Conservation (phyloP, 1,140 invertebrate species). For the Zaprionus lachaisei region DNA sequence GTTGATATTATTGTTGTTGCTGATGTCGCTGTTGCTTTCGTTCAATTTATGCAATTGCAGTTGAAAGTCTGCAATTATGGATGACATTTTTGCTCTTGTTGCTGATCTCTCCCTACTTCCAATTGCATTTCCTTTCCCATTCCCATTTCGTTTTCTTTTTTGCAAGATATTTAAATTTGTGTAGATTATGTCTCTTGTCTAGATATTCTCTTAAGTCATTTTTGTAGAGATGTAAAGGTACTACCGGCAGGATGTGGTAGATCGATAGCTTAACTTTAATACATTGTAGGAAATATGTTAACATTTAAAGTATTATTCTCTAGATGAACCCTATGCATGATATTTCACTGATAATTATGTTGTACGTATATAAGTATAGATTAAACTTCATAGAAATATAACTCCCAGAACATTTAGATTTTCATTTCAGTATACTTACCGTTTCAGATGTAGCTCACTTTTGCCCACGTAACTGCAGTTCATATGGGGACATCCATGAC, state of each 20-base stretch:
- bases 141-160: slow-evolving; percentile 12
- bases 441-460: slow-evolving; percentile 64
- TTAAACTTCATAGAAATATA: too few relatives aligned
- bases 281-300: too few relatives aligned
- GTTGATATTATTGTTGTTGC: slow-evolving; percentile 5
- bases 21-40: slow-evolving; percentile 44
- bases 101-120: slow-evolving; percentile 42
- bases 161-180: too few relatives aligned
- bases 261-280: too few relatives aligned
- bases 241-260: too few relatives aligned
- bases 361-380: too few relatives aligned
- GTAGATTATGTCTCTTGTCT: too few relatives aligned
- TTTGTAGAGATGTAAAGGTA: too few relatives aligned
- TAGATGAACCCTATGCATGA: too few relatives aligned
- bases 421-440: slow-evolving; percentile 48
- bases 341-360: too few relatives aligned
- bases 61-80: slow-evolving; percentile 75
- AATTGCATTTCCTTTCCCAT: slow-evolving; percentile 11
- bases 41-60: slow-evolving; percentile 81
- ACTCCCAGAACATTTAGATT: not conserved
- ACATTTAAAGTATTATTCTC: too few relatives aligned
- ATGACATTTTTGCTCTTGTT: slow-evolving; percentile 74
- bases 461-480: slow-evolving; percentile 76
- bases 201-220: too few relatives aligned
- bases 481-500: slow-evolving; percentile 52